These are phyloP conservation scores for Porites divaricata DNA, from an alignment of 92 coral and sea anemone genomes.

Conservation along the genomic window DNA sequence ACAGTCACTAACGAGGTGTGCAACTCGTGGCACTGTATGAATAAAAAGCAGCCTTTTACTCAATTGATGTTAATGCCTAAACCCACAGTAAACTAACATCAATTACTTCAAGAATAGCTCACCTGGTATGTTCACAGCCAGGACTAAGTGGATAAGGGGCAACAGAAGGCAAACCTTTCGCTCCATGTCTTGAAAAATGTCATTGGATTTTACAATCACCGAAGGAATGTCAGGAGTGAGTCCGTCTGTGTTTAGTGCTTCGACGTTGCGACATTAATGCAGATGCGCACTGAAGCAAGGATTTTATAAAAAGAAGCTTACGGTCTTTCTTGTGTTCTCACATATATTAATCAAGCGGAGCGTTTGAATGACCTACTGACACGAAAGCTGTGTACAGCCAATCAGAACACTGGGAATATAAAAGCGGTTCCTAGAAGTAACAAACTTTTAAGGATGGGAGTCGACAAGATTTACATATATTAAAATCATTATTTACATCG, in stretches of 20 bases:
- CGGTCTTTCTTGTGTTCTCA: conserved; percentile 28
- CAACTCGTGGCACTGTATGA: neutral
- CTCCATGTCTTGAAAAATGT: conserved; percentile 10
- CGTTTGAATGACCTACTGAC: conserved; percentile 43
- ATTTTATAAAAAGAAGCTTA: conserved; percentile 16
- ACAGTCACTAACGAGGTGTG: neutral
- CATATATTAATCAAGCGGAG: conserved; percentile 40
- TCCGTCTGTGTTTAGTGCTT: conserved; percentile 28
- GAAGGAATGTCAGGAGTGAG: conserved; percentile 29
- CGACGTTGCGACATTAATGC: conserved; percentile 37
- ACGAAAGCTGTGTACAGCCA: conserved; percentile 20
- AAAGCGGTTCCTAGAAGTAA: conserved; percentile 29
- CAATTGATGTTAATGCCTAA: neutral
- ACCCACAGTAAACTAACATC: neutral
- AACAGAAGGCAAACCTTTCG: conserved; percentile 8
- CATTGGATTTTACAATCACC: conserved; percentile 26
- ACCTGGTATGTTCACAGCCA: conserved; percentile 21
- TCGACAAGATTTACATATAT: conserved; percentile 34
- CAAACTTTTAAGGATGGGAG: conserved; percentile 19
- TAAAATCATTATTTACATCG: conserved; percentile 1
- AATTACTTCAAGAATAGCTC: neutral
- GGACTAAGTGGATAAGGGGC: conserved; percentile 1
- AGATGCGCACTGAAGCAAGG: conserved; percentile 44
- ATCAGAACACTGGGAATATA: conserved; percentile 16
- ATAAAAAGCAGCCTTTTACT: neutral